These are phyloP conservation scores for Gallinago undulata DNA, from an alignment of 2,113 vertebrate genomes.

Conservation along the genomic window DNA sequence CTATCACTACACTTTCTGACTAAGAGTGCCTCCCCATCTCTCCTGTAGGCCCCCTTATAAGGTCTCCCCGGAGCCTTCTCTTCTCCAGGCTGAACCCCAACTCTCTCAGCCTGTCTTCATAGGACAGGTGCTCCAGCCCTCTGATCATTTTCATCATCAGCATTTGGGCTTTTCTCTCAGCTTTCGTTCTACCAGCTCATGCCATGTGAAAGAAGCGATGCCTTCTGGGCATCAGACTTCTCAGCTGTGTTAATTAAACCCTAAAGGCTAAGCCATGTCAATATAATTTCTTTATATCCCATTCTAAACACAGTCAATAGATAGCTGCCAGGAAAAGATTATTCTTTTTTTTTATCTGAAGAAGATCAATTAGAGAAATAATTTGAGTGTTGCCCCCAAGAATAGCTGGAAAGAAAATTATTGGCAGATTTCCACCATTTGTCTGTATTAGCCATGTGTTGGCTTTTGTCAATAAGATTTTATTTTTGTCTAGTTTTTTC, in stretches of 20 bases:
- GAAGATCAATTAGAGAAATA: not conserved
- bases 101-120: too few species aligned
- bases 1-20: too few species aligned
- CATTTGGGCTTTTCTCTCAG: rapidly evolving
- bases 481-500: conserved; percentile 7
- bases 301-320: not conserved
- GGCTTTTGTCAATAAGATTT: not conserved
- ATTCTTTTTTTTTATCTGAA: not conserved
- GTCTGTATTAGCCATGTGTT: not conserved
- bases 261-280: not conserved
- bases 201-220: not conserved
- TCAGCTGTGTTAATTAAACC: not conserved
- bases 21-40: too few species aligned
- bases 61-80: too few species aligned
- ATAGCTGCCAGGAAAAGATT: not conserved
- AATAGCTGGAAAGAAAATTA: not conserved
- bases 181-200: not conserved
- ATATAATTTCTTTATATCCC: not conserved
- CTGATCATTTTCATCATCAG: not conserved
- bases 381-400: not conserved
- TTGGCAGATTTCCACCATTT: not conserved
- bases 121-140: too few species aligned
- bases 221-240: not conserved
- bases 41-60: too few species aligned
- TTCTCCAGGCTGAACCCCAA: too few species aligned